phyloP scores from a whole-genome alignment of 2,888 invertebrate genomes.

The Calliopum simillimum region DNA sequence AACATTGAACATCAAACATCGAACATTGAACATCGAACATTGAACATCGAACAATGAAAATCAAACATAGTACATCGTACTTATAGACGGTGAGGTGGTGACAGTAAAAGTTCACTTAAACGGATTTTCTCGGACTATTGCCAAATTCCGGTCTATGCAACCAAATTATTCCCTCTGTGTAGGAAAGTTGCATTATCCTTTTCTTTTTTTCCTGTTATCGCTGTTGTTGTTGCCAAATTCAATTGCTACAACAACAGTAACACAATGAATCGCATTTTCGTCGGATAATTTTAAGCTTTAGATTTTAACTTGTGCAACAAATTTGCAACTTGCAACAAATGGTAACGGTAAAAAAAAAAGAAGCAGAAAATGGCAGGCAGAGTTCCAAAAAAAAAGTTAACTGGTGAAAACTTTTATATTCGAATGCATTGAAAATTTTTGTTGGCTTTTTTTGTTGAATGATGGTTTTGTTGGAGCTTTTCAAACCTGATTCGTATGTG shows the following conservation, averaged over 20 bases:
- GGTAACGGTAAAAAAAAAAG: background rate
- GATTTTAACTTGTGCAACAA: conserved; percentile 30
- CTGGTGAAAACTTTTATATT: conserved; percentile 5
- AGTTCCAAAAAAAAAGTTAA: conserved; percentile 11
- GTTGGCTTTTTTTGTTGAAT: no score
- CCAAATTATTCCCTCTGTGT: no score
- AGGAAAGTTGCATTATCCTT: no score
- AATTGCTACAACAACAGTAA: conserved; percentile 11
- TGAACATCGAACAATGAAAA: no score
- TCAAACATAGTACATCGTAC: no score
- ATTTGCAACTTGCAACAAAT: conserved; percentile 22
- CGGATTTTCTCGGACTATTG: no score
- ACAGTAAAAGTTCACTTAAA: no score
- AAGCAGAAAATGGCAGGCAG: background rate
- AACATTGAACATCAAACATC: no score
- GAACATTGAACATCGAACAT: no score
- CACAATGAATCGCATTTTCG: background rate
- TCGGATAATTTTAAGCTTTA: conserved; percentile 11
- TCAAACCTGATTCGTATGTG: conserved; percentile 25
- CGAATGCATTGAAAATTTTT: conserved; percentile 1
- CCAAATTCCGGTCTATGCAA: no score
- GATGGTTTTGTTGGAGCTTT: background rate
- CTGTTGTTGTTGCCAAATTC: conserved; percentile 15
- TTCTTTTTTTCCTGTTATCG: background rate
- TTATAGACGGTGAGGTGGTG: no score